Conservation (phyloP, 1,140 invertebrate species). For the Papilio machaon region DNA sequence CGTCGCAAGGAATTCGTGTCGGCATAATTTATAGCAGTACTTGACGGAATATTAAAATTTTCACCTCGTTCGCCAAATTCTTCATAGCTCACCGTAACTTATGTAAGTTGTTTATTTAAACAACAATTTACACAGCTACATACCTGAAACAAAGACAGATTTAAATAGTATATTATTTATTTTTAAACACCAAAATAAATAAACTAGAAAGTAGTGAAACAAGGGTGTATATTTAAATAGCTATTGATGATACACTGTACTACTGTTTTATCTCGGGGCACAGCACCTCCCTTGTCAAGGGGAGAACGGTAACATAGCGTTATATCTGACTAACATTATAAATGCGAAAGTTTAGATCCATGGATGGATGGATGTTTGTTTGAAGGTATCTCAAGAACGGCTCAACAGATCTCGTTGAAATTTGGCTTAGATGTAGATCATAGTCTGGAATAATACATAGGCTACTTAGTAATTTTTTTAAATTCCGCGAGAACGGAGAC, state of each 20-base stretch:
- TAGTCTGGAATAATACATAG: no score
- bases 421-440: no score
- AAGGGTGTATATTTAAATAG: neutral
- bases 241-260: neutral
- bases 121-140: slow-evolving; percentile 41
- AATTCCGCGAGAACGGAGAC: no score
- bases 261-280: no score
- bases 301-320: neutral
- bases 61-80: slow-evolving; percentile 26
- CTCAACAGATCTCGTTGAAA: no score
- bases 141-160: slow-evolving; percentile 50
- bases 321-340: neutral
- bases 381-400: no score
- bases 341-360: no score
- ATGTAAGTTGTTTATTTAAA: slow-evolving; percentile 26
- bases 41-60: slow-evolving; percentile 28
- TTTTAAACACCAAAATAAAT: neutral
- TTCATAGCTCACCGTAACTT: slow-evolving; percentile 37
- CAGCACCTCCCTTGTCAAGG: no score
- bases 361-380: no score
- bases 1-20: slow-evolving; percentile 9
- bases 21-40: slow-evolving; percentile 22
- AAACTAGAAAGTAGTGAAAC: neutral
- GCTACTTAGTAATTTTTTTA: no score
- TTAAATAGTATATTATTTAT: neutral